Evolutionary conservation across 2,113 vertebrate species (phyloP).

Genomic region (Gadus chalcogrammus): DNA sequence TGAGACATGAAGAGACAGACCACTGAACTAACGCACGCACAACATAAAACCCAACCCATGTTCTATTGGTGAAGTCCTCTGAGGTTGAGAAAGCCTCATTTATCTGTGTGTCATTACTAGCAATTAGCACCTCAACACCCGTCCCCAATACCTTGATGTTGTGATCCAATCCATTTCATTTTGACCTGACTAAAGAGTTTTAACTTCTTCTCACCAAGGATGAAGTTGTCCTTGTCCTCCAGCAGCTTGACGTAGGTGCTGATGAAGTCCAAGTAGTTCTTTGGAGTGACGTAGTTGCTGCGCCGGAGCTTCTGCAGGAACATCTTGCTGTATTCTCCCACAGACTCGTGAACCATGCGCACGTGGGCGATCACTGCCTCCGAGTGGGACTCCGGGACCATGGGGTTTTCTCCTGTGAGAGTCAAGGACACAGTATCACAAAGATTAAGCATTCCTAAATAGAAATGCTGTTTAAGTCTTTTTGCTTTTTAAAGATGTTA

Average conservation of each 20-base stretch:
- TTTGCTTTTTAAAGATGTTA: not conserved
- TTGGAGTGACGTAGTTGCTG: conserved; percentile 90
- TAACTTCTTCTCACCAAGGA: conserved; percentile 75
- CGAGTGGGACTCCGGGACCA: conserved; percentile 72
- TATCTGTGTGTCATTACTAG: too few species aligned
- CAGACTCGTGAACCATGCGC: conserved; percentile 85
- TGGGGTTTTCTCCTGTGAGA: conserved; percentile 71
- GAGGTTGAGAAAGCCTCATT: not conserved
- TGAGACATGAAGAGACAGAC: conserved; percentile 41
- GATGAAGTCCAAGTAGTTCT: conserved; percentile 95
- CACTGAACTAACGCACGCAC: not conserved
- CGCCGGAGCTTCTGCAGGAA: conserved; percentile 89
- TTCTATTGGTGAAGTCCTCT: not conserved
- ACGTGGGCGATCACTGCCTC: conserved; percentile 78
- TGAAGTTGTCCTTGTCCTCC: conserved; percentile 84
- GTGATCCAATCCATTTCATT: not conserved
- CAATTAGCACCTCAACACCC: too few species aligned
- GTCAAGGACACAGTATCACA: not conserved
- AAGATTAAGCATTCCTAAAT: not conserved
- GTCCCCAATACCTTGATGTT: not conserved
- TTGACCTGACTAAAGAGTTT: not conserved
- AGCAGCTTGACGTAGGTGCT: conserved; percentile 81
- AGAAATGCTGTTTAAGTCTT: too few species aligned
- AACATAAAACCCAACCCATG: too few species aligned
- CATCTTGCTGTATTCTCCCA: conserved; percentile 80